phyloP scores from a whole-genome alignment of 2,888 invertebrate genomes.

The Hirudinaria manillensis region DNA sequence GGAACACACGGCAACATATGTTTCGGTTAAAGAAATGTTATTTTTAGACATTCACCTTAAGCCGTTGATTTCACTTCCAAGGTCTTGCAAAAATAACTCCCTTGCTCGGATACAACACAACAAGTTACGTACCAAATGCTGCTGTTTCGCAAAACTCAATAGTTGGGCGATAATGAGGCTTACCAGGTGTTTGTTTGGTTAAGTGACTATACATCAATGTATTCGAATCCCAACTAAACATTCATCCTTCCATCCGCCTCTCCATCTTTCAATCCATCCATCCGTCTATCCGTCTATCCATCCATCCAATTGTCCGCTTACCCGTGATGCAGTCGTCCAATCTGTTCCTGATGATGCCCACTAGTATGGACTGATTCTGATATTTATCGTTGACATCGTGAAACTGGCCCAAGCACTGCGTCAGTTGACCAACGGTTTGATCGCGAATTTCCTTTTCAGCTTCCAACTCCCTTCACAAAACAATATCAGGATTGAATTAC shows the following conservation, averaged over 20 bases:
- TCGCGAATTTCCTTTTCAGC: background rate
- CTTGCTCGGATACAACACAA: no score
- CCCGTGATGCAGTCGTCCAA: slow-evolving; percentile 17
- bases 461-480: background rate
- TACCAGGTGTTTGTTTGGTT: no score
- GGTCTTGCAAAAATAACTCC: no score
- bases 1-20: no score
- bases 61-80: no score
- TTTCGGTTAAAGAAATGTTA: no score
- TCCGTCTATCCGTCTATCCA: background rate
- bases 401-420: background rate
- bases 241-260: background rate
- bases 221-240: background rate
- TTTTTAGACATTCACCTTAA: no score
- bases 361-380: background rate
- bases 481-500: no score
- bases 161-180: no score
- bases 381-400: slow-evolving; percentile 8
- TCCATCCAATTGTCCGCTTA: background rate
- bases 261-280: background rate
- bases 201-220: background rate
- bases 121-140: no score
- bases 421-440: background rate
- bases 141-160: no score
- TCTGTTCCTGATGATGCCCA: slow-evolving; percentile 16